A percentile compares a stretch with the other conserved stretches of the same genome.
These are phyloP conservation scores for Sebastes dallii DNA, from an alignment of 2,797 vertebrate species.

Conservation along the genomic window DNA sequence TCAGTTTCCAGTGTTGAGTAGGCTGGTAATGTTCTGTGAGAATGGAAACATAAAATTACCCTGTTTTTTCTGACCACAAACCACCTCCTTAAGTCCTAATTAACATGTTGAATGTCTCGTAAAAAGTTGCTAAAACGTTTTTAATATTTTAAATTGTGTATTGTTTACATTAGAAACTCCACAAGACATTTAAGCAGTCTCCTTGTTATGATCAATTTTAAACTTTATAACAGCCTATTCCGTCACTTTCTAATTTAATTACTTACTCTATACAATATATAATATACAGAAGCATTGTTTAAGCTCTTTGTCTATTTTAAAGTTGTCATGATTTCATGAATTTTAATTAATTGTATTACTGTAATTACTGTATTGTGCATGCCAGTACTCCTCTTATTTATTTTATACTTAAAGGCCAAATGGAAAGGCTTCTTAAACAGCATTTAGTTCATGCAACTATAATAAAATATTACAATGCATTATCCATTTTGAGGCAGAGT, in stretches of 20 bases:
- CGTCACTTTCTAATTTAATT: background rate
- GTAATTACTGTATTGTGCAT: background rate
- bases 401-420: background rate
- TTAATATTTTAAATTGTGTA: background rate
- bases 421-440: background rate
- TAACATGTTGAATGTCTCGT: background rate
- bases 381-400: background rate
- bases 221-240: background rate
- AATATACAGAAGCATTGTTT: background rate
- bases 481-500: background rate
- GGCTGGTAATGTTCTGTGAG: slow-evolving; percentile 20
- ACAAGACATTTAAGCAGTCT: background rate
- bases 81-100: background rate
- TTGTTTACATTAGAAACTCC: background rate
- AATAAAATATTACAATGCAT: background rate
- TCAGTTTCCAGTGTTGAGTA: slow-evolving; percentile 18
- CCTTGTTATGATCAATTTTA: background rate
- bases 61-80: slow-evolving; percentile 11
- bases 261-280: background rate
- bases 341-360: background rate
- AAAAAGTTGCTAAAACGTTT: background rate
- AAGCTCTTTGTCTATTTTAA: background rate
- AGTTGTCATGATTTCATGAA: background rate
- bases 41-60: slow-evolving; percentile 52
- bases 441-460: background rate